Conservation (phyloP, 2,888 invertebrate genomes). For the Drosophila cyrtoloma region DNA sequence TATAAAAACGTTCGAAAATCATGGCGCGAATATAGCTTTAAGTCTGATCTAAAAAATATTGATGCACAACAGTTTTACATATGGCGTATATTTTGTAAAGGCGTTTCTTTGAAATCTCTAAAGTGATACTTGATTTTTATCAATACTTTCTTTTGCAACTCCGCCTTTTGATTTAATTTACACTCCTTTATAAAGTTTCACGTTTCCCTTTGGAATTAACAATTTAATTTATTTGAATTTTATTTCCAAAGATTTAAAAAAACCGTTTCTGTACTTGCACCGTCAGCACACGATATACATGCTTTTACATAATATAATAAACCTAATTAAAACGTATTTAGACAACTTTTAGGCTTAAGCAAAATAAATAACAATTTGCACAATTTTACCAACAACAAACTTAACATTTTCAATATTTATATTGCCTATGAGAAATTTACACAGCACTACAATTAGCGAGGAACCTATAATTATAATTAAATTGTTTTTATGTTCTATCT, state of each 20-base stretch:
- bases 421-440: conserved; percentile 62
- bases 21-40: conserved; percentile 50
- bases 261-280: conserved; percentile 7
- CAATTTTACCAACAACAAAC: conserved; percentile 68
- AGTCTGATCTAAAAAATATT: conserved; percentile 48
- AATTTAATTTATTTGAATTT: not conserved
- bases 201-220: not conserved
- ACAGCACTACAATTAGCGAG: conserved; percentile 52
- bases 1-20: conserved; percentile 21
- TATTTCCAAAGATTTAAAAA: not conserved
- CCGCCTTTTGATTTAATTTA: not conserved
- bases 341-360: conserved; percentile 57
- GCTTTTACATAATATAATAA: not conserved
- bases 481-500: conserved; percentile 36
- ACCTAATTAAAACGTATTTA: conserved; percentile 37
- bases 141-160: not conserved
- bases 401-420: conserved; percentile 71
- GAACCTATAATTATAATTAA: conserved; percentile 27
- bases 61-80: conserved; percentile 32
- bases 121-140: not conserved
- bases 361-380: conserved; percentile 63
- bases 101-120: not conserved
- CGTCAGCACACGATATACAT: conserved; percentile 39
- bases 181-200: not conserved
- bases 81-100: conserved; percentile 3